Base-by-base conservation (phyloP, 2,888 invertebrate species). In the Hartigia nigra region DNA sequence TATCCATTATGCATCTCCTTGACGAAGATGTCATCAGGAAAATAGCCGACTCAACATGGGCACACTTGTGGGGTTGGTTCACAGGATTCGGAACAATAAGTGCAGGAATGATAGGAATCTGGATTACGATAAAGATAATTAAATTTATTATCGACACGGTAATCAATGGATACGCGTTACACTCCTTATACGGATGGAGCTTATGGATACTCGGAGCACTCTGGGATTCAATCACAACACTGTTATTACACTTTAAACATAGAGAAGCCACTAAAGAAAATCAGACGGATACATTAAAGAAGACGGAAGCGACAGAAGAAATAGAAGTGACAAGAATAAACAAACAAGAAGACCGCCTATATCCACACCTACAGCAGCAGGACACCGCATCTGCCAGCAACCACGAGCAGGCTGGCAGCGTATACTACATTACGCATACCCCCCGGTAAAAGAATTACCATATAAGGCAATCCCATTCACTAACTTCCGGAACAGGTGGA, bases 101-200 rank as follows among this genome's bases (percentile, higher is more conserved):
- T 11, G 37, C 78, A 3, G 69, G 74, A 14, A 14, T 70, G 12
- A n/a, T 76, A 5, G 76, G 76, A 23, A 70, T 76, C 1, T 31
- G 32, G n/a, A 31, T 39, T 4, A 74, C 74, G 2, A 37, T 76
- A 14, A 74, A 74, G 69, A 35, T 70, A 1, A 74, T 79, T 1
- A 74, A 76, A 34, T 34, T 31, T 3, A 4, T 76, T 4, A 74
- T 74, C 32, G 70, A 76, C 14, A 69, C 74, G 3, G 34, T 39
- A 55, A 76, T 78, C 1, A 74, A 78, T 31, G 78, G 76, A 1
- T 72, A 78, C 23, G 39, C 76, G 3, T 12, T 78, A 55, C 78
- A 72, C n/a, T 70, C 75, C 12, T 31, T 76, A 3, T 78, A 76
- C n/a, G 78, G 78, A 3, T 78, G 78, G 70, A 70, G 70, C 11